Evolutionary conservation across 2,888 invertebrate species (phyloP), one percentile per base, ranked within the genome.

Genomic region (Blomia tropicalis): DNA sequence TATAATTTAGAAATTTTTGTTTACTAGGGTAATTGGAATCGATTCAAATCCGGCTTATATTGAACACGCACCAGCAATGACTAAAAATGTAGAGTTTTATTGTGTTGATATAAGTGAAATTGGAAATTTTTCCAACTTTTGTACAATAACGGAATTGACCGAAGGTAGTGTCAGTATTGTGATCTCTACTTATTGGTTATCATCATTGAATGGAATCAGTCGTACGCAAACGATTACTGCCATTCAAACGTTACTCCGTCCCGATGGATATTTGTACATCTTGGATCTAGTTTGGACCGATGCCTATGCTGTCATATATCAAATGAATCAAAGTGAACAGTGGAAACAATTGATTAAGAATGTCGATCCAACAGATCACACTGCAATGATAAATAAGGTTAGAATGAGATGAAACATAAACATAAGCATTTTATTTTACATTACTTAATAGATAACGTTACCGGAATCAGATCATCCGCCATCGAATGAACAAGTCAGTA

Each of bases 131-230:
- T 22, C 51, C 51, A 22, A 47, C 14, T 27, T 47, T n/a, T 47
- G 51, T n/a, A 47, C 14, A 14, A n/a, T 47, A n/a, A 47, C 51
- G 7, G 27, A 27, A 11, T 27, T 47, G 51, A n/a, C 51, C 23
- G 51, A 47, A n/a, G 7, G 11, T 11, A 47, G 23, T n/a, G 51
- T 47, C 11, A 47, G 22, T n/a, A 47, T 47, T 11, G 51, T n/a
- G 23, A 47, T 47, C 51, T 47, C 51, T 27, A 47, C 23, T 27
- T 47, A 47, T 27, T 47, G 51, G 51, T n/a, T 47, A n/a, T 47
- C 51, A 11, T 47, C 11, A 7, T n/a, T 47, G 27, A n/a, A 7
- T 22, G 7, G 7, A n/a, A 14, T 47, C 23, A 27, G 23, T 27
- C 7, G 51, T 11, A 47, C 51, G 7, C 23, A 22, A n/a, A n/a